phyloP scores from a whole-genome alignment of 2,113 vertebrate species.

The Carassius gibelio region DNA sequence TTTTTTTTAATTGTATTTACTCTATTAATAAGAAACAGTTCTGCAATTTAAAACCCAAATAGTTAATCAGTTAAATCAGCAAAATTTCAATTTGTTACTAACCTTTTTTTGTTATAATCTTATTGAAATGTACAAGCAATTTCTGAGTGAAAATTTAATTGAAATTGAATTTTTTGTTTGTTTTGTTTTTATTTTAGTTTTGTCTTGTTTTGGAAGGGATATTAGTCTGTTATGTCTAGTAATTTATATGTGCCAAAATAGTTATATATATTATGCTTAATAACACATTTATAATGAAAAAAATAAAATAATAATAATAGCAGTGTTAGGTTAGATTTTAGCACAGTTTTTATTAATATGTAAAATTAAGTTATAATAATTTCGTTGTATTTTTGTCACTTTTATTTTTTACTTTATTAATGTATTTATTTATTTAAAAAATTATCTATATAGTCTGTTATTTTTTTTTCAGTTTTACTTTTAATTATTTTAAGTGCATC shows the following conservation, averaged over 20 bases:
- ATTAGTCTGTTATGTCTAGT: not conserved
- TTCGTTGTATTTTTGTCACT: not conserved
- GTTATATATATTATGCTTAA: not conserved
- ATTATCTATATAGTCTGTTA: too few relatives aligned
- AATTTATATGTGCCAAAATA: not conserved
- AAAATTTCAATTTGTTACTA: too few relatives aligned
- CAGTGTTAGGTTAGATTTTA: not conserved
- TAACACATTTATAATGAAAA: not conserved
- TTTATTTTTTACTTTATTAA: not conserved
- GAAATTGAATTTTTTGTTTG: too few relatives aligned
- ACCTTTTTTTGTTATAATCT: too few relatives aligned
- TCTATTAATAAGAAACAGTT: not conserved
- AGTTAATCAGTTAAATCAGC: too few relatives aligned
- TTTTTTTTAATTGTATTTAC: too few relatives aligned
- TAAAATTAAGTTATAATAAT: not conserved
- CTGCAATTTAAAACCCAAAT: not conserved
- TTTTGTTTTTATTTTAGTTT: not conserved
- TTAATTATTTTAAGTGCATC: too few relatives aligned
- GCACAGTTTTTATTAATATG: too few relatives aligned
- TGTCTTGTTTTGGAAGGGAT: not conserved
- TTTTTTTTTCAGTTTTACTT: too few relatives aligned
- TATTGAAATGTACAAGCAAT: too few relatives aligned
- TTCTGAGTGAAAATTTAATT: too few relatives aligned
- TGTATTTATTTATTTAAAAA: too few relatives aligned
- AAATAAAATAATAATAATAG: not conserved